Evolutionary conservation across 1,140 invertebrate species (phyloP), one percentile per base, ranked within the genome.

Genomic region (Leptoteleia sp.): DNA sequence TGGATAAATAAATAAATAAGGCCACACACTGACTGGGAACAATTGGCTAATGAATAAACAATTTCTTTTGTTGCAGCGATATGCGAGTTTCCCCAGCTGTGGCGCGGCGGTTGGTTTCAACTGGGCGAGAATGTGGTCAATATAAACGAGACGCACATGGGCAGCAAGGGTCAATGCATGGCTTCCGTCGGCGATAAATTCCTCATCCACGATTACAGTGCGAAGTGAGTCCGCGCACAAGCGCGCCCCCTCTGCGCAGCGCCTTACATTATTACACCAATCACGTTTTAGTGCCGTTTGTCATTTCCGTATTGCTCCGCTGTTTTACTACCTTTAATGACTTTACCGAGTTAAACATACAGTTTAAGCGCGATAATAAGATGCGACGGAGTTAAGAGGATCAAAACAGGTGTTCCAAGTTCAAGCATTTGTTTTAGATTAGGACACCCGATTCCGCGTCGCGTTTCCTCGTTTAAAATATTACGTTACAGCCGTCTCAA

Each of bases 91-190:
- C 94, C 94, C 7, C 86, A 90, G 31, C 89, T 91, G 72, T 95
- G 94, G 94, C 91, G 92, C 16, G 94, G 95, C 25, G 90, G 90
- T 35, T 95, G 94, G 94, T 95, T 95, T 88, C 94, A 94, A 87
- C 94, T 93, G 1, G 94, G 94, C 12, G 88, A 89, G 12, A 91
- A 91, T 7, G 89, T 92, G 19, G 92, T 95, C 57, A 90, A 91
- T 52, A 93, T 96, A 85, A 93, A 94, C 85, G 90, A 91, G 12
- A 92, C 93, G 16, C 90, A 92, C 85, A 93, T 95, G 83, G 93
- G 92, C 72, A 92, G 90, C 73, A 96, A 95, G 88, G 94, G 94
- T 12, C 91, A 93, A 77, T 96, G 95, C 86, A 91, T 92, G 3
- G 92, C 94, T 61, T 90, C 90, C 12, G 91, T 93, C 35, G 92